Base-by-base conservation (phyloP, 2,888 invertebrate genomes). In the Odontocolon sp. region DNA sequence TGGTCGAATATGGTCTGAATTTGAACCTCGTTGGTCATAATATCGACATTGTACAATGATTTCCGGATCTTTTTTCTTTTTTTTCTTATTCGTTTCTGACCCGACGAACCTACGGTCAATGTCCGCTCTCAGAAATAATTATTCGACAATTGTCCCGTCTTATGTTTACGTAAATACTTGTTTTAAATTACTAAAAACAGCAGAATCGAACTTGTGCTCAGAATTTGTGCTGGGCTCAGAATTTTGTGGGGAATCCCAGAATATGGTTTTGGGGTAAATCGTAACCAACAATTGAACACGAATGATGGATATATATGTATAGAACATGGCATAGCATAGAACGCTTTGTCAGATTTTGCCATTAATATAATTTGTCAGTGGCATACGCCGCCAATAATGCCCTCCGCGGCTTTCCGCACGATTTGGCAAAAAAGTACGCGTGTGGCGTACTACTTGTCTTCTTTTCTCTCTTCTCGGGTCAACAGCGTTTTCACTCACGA, bases 381-480 rank as follows among this genome's bases (percentile, higher is more conserved):
- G 83, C 90, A 88, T 86, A 83, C 84, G 89, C 78, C 80, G 83
- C 80, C 82, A 84, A 82, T 81, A 80, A 81, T 81, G 81, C 79
- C 81, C 76, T 80, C 81, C 79, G 80, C 80, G 84, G 85, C 80
- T 87, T 90, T 90, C 89, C 90, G 82, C 85, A 83, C 89, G 89
- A 90, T 90, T 90, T 89, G 85, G 74, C 88, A 85, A 89, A 89
- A 90, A 89, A 89, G 85, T 86, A 83, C n/a, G n/a, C n/a, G n/a
- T n/a, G n/a, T n/a, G n/a, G n/a, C n/a, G n/a, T n/a, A n/a, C n/a
- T n/a, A n/a, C n/a, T n/a, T n/a, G n/a, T n/a, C n/a, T 79, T 80
- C 71, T 52, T 73, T 63, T 69, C 64, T n/a, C 57, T 71, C 70
- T 77, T 76, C 59, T 74, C 77, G 68, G 68, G 75, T 31, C 75